phyloP scores from a whole-genome alignment of 2,888 invertebrate genomes.

The Phengaris alcon region DNA sequence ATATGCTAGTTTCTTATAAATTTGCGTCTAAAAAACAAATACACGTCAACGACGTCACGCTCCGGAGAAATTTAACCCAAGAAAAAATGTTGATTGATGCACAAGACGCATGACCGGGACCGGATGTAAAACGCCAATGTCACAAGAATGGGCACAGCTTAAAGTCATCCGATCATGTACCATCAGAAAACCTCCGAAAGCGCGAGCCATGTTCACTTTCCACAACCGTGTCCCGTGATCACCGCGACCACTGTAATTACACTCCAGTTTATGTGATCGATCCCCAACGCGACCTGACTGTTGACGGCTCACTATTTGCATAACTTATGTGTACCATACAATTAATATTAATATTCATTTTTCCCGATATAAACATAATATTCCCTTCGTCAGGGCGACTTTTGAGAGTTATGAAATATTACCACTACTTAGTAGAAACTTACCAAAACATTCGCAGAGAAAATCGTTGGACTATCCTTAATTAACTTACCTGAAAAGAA shows the following conservation, averaged over 20 bases:
- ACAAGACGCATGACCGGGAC: no score
- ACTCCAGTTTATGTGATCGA: constrained; percentile 16
- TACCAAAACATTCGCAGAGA: not conserved
- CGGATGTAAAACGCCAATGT: no score
- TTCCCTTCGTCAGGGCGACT: not conserved
- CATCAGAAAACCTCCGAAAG: not conserved
- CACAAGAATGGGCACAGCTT: no score
- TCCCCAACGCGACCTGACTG: not conserved
- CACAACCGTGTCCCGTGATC: constrained; percentile 3
- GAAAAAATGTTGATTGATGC: no score
- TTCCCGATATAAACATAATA: not conserved
- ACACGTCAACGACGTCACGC: no score
- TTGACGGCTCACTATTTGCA: constrained; percentile 11
- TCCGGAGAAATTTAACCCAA: no score
- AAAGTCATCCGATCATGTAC: no score
- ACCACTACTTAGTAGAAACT: not conserved
- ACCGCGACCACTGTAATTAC: constrained; percentile 10
- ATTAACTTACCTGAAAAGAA: constrained; percentile 3
- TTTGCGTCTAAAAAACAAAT: no score
- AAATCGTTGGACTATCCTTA: not conserved
- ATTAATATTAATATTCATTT: constrained; percentile 7
- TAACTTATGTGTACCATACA: not conserved
- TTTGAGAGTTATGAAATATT: not conserved
- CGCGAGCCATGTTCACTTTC: not conserved
- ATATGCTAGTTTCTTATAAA: no score